Conservation (phyloP, 2,797 vertebrate species). For the Ibycter americanus region DNA sequence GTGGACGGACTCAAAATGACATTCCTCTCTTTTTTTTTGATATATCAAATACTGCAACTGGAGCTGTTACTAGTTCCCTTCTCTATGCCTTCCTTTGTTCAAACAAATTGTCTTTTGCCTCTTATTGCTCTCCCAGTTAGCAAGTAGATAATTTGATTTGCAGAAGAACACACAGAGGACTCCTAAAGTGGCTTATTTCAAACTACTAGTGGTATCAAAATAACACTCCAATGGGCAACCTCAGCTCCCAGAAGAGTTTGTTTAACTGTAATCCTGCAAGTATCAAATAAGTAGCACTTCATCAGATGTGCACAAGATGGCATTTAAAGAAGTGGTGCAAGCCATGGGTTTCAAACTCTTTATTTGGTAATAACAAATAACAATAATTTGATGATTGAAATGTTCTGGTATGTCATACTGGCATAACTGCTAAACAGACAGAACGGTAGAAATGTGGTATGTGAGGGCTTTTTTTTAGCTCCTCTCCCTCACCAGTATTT, state of each 20-base stretch:
- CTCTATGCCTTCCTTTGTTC: background rate
- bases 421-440: background rate
- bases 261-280: background rate
- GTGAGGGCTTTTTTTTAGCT: background rate
- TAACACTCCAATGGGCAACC: background rate
- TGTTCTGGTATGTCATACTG: background rate
- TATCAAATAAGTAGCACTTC: background rate
- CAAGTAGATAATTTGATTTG: background rate
- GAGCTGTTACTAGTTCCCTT: background rate
- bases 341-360: background rate
- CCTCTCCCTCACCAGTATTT: background rate
- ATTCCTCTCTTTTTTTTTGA: background rate
- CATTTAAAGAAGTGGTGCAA: background rate
- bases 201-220: background rate
- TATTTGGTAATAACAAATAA: background rate
- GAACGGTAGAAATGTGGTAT: background rate
- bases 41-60: background rate
- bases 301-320: background rate
- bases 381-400: background rate
- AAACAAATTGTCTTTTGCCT: background rate
- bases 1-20: background rate
- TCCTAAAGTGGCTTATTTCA: conserved; percentile 6
- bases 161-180: background rate
- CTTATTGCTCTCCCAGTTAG: background rate
- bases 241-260: background rate